Evolutionary conservation across 2,113 vertebrate species (phyloP).

Genomic region (Addax nasomaculatus): DNA sequence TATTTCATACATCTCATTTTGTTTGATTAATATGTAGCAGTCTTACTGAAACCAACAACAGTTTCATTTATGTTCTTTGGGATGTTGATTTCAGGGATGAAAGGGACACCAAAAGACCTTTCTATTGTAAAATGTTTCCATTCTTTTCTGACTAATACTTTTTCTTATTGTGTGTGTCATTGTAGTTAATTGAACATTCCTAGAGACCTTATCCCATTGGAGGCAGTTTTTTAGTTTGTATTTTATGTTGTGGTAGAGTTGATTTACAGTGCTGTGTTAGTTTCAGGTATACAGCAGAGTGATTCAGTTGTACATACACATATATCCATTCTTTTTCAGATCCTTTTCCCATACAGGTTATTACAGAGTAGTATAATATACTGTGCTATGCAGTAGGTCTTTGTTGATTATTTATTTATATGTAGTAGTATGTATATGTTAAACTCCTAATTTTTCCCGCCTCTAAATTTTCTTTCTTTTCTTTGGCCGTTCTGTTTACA

Average conservation of each 20-base stretch:
- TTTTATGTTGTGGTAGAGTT: neutral
- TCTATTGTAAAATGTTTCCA: neutral
- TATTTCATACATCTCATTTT: neutral
- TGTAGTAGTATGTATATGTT: neutral
- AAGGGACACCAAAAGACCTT: neutral
- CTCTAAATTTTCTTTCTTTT: neutral
- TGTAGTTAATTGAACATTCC: neutral
- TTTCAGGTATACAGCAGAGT: neutral
- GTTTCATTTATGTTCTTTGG: neutral
- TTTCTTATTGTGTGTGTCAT: neutral
- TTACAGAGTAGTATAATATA: neutral
- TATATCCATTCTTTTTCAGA: neutral
- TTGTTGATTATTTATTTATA: neutral
- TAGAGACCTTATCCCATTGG: neutral
- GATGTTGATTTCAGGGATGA: neutral
- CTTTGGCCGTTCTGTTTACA: neutral
- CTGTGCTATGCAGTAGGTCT: neutral
- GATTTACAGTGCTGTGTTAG: neutral
- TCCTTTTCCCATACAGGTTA: neutral
- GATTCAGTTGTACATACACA: neutral
- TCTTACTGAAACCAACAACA: neutral
- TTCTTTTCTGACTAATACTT: neutral
- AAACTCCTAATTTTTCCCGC: neutral
- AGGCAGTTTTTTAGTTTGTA: neutral
- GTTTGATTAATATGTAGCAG: neutral